Conservation (phyloP, 2,888 invertebrate genomes). For the Mythimna vitellina region DNA sequence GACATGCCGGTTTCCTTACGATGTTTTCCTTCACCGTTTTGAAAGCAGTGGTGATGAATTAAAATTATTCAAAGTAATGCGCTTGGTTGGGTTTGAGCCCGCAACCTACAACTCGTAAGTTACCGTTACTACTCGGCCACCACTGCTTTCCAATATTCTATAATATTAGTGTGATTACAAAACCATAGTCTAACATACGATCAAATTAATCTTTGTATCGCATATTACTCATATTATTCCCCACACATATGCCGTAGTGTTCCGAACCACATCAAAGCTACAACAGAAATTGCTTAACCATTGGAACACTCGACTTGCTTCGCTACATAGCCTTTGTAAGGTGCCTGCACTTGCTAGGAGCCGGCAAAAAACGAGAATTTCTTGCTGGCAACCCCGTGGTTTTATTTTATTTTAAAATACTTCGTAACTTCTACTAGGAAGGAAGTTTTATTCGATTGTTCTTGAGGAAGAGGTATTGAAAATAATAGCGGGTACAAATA, state of each 20-base stretch:
- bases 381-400: slow-evolving; percentile 14
- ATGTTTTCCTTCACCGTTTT: too few species aligned
- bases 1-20: too few species aligned
- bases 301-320: slow-evolving; percentile 35
- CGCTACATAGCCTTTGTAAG: slow-evolving; percentile 42
- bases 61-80: too few species aligned
- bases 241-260: neutral
- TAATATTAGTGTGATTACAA: neutral
- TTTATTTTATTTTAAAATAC: slow-evolving; percentile 46
- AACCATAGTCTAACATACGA: neutral
- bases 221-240: slow-evolving; percentile 1
- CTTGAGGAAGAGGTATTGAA: slow-evolving; percentile 28
- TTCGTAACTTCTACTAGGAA: slow-evolving; percentile 25
- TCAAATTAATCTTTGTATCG: neutral
- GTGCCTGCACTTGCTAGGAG: slow-evolving; percentile 36
- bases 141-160: too few species aligned
- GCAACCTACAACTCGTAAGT: too few species aligned
- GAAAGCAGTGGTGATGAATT: too few species aligned
- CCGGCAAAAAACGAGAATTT: slow-evolving; percentile 36
- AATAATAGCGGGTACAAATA: slow-evolving; percentile 24
- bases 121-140: too few species aligned
- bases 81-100: too few species aligned
- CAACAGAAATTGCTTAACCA: slow-evolving; percentile 45
- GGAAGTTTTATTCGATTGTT: slow-evolving; percentile 46
- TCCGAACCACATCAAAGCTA: slow-evolving; percentile 50